phyloP scores from a whole-genome alignment of 2,113 vertebrate species.

The Calidris pygmaea region DNA sequence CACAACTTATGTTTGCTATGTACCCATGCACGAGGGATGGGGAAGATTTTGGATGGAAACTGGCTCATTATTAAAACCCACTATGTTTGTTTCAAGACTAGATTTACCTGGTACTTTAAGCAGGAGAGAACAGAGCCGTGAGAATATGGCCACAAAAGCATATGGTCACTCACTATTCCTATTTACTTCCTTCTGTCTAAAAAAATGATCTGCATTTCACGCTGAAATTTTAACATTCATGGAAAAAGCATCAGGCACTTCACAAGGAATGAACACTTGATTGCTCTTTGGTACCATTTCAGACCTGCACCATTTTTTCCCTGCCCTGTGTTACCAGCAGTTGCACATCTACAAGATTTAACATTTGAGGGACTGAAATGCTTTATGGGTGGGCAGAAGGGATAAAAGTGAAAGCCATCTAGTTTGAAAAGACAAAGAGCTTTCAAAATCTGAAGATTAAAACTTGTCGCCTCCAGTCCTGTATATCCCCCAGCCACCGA shows the following conservation, averaged over 20 bases:
- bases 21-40: fast-evolving
- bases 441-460: constrained; percentile 27
- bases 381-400: neutral
- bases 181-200: neutral
- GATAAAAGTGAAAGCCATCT: neutral
- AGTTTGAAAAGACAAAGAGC: constrained; percentile 3
- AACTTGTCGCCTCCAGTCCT: neutral
- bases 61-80: neutral
- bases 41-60: neutral
- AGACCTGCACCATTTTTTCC: neutral
- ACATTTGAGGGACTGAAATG: neutral
- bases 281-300: neutral
- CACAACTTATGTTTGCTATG: neutral
- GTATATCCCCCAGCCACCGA: neutral
- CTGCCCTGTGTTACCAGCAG: neutral
- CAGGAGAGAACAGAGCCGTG: neutral
- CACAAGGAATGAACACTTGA: neutral
- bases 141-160: neutral
- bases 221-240: neutral
- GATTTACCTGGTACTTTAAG: neutral
- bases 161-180: neutral
- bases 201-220: neutral
- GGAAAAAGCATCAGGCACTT: neutral
- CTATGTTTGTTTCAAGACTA: neutral
- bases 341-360: neutral